Conservation (phyloP, 1,140 invertebrate species). For the Pristionchus pacificus region DNA sequence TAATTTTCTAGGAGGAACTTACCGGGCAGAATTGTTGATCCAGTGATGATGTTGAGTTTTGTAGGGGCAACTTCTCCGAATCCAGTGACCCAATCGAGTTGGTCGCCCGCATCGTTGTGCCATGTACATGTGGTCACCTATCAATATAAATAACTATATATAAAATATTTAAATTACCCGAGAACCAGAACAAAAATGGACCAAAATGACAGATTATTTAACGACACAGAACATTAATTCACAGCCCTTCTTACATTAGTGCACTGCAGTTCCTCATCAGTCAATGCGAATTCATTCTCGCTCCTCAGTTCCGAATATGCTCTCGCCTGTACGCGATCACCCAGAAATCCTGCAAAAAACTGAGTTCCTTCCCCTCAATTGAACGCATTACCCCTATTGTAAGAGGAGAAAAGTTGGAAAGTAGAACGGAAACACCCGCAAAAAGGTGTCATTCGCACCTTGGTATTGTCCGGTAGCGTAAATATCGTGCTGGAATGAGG, state of each 20-base stretch:
- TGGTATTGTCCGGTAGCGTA: neutral
- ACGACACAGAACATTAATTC: too few species aligned
- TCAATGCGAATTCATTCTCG: constrained; percentile 12
- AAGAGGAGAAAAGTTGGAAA: neutral
- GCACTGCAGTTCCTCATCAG: constrained; percentile 22
- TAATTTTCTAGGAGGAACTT: too few species aligned
- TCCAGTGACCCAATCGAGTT: constrained; percentile 35
- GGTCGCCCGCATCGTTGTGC: constrained; percentile 31
- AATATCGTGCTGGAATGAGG: neutral
- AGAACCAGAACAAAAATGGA: neutral
- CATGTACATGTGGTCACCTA: constrained; percentile 24
- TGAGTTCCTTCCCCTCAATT: neutral
- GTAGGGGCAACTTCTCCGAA: constrained; percentile 28
- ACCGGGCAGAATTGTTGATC: constrained; percentile 25
- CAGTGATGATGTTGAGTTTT: constrained; percentile 27
- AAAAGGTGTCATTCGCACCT: neutral
- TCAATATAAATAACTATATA: neutral
- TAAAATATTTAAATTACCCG: neutral
- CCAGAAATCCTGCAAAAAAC: constrained; percentile 23
- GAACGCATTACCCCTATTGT: constrained; percentile 13
- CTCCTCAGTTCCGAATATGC: constrained; percentile 24
- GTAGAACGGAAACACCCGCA: neutral
- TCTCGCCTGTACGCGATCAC: constrained; percentile 18
- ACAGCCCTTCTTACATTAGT: neutral
- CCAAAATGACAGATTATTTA: too few species aligned